Conservation (phyloP, 2,113 vertebrate species). For the Excalfactoria chinensis region DNA sequence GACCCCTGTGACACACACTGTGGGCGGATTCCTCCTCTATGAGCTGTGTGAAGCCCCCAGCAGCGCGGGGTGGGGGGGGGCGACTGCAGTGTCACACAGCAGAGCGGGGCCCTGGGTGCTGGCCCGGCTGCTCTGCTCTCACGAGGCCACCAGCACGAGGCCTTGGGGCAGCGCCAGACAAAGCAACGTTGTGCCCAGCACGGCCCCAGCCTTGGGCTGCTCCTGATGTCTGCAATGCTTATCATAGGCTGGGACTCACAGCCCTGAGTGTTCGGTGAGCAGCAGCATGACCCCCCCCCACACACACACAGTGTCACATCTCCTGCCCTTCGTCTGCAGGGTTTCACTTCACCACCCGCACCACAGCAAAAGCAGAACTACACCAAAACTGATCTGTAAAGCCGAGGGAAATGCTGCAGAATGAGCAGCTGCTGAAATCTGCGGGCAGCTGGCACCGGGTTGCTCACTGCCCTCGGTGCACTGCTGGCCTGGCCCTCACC, state of each 20-base stretch:
- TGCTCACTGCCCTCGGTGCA: background rate
- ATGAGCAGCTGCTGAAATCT: background rate
- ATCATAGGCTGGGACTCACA: fast-evolving
- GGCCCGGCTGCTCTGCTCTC: fast-evolving
- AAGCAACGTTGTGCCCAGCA: background rate
- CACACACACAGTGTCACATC: fast-evolving
- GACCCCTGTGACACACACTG: background rate
- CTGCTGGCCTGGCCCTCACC: background rate
- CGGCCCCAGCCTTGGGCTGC: background rate
- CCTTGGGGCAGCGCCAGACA: fast-evolving
- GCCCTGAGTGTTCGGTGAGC: background rate
- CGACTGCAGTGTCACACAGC: fast-evolving
- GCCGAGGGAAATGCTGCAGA: background rate
- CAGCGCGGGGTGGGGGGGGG: no score
- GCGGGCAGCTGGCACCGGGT: background rate
- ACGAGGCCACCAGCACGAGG: fast-evolving
- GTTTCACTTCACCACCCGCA: background rate
- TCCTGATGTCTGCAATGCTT: background rate
- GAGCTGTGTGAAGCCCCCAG: background rate
- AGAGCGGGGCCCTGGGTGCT: fast-evolving
- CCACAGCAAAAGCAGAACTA: fast-evolving
- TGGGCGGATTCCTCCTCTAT: fast-evolving
- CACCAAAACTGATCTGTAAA: no score
- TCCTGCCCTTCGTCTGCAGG: background rate
- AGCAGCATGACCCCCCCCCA: background rate